Conservation (phyloP, 2,888 invertebrate species). For the Cheilosia scutellata region DNA sequence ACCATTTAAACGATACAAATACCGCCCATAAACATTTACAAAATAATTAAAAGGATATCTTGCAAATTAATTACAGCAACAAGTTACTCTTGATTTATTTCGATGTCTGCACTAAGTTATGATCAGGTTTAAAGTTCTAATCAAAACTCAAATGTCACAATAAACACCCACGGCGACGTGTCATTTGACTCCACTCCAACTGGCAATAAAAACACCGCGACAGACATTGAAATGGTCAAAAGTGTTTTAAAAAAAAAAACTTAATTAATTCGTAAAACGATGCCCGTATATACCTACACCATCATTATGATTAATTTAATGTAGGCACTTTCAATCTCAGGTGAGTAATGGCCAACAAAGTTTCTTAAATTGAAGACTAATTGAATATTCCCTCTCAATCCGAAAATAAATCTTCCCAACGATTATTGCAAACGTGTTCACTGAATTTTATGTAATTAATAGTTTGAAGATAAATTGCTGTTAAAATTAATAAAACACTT, state of each 20-base stretch:
- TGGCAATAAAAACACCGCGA: slow-evolving; percentile 14
- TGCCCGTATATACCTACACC: slow-evolving; percentile 11
- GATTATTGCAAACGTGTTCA: slow-evolving; percentile 33
- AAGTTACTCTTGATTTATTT: not conserved
- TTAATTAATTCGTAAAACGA: slow-evolving; percentile 24
- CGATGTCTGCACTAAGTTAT: not conserved
- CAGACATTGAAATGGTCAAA: slow-evolving; percentile 17
- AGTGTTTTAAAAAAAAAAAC: slow-evolving; percentile 11
- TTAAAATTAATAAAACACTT: slow-evolving; percentile 56
- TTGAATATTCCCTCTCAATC: slow-evolving; percentile 2
- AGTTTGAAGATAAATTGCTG: slow-evolving; percentile 37
- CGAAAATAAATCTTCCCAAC: slow-evolving; percentile 8
- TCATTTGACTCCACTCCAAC: not conserved
- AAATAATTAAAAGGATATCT: too few relatives aligned
- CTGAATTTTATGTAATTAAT: slow-evolving; percentile 36
- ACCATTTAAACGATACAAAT: too few relatives aligned
- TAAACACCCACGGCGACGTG: slow-evolving; percentile 2
- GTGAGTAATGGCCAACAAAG: slow-evolving; percentile 26
- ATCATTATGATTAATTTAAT: slow-evolving; percentile 36
- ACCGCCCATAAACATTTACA: too few relatives aligned
- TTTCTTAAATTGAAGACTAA: slow-evolving; percentile 23
- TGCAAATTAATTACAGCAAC: not conserved
- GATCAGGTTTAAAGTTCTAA: not conserved
- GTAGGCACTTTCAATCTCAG: slow-evolving; percentile 16
- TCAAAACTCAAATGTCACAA: slow-evolving; percentile 36